Evolutionary conservation across 2,888 invertebrate genomes (phyloP), one percentile per base, ranked within the genome.

Genomic region (Dryococelus australis): DNA sequence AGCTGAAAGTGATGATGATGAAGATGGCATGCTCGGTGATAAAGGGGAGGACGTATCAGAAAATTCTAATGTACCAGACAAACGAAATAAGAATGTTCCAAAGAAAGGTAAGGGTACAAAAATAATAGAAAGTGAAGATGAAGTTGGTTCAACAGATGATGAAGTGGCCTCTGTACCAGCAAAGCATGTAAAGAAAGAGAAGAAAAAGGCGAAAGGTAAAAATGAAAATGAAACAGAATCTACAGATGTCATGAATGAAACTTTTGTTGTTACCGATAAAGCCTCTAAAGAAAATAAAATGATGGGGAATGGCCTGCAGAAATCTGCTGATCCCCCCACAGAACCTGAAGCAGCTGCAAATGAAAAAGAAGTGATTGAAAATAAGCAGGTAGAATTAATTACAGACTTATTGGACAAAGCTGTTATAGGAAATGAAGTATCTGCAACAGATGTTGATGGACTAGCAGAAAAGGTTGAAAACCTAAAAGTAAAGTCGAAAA

Each of bases 21-120:
- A 88, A 26, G 85, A 86, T 28, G 88, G 88, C 24, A 86, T 87
- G 85, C 87, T 89, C 65, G 88, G 91, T 65, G 90, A 91, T 4
- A 91, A 92, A 0, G 88, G 91, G 88, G 90, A 92, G 53, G 94
- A 94, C 89, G 91, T 92, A 0, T 92, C 91, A 0, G 96, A 96
- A n/a, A 86, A 86, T 81, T 65, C 47, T 51, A 28, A 53, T 78
- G 12, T 20, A 47, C 47, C 47, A 10, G 8, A 47, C 47, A 47
- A 47, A 47, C 10, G 16, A 78, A 79, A 43, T 24, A 81, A 85
- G 20, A 65, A 87, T 28, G 85, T 86, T 27, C 79, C 86, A 85
- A 84, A 85, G 83, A 65, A 84, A 81, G 79, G 43, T 51, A 81
- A 86, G 16, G 85, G 53, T 53, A 80, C 16, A 8, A 16, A 86